These are phyloP conservation scores for Myrmecobius fasciatus DNA, from an alignment of 2,113 vertebrate genomes.

Conservation along the genomic window DNA sequence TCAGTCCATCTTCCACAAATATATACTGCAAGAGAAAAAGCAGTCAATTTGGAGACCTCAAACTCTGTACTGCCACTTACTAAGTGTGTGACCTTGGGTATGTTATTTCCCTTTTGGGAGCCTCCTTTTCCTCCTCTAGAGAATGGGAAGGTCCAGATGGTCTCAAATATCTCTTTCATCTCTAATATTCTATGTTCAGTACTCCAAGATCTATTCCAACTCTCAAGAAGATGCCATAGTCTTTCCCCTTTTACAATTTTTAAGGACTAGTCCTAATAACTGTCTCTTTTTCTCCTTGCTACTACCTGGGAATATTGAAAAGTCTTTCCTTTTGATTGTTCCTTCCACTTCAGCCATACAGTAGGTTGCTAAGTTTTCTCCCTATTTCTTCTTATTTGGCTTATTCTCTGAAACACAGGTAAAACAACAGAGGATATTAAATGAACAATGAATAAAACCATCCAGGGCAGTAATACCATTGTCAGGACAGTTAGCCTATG, in stretches of 20 bases:
- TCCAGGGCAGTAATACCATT: not conserved
- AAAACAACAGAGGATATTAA: not conserved
- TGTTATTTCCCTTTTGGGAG: not conserved
- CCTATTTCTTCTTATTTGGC: not conserved
- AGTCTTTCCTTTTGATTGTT: not conserved
- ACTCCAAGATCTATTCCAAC: not conserved
- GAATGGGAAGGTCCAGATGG: not conserved
- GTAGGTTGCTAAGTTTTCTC: not conserved
- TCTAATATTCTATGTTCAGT: not conserved
- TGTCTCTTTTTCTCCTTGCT: not conserved
- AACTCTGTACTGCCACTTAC: not conserved
- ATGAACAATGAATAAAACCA: not conserved
- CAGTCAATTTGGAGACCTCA: not conserved
- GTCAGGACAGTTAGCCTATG: not conserved
- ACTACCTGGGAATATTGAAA: not conserved
- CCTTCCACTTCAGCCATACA: not conserved
- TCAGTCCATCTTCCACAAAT: not conserved
- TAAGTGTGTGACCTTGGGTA: not conserved
- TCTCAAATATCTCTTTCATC: not conserved
- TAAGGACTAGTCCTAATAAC: not conserved
- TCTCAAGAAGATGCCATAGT: not conserved
- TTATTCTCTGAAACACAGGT: not conserved
- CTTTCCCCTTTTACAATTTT: not conserved
- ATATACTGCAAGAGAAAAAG: not conserved
- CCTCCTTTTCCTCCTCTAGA: not conserved